Base-by-base conservation (phyloP, 2,113 vertebrate species). In the Onychorhynchus coronatus region DNA sequence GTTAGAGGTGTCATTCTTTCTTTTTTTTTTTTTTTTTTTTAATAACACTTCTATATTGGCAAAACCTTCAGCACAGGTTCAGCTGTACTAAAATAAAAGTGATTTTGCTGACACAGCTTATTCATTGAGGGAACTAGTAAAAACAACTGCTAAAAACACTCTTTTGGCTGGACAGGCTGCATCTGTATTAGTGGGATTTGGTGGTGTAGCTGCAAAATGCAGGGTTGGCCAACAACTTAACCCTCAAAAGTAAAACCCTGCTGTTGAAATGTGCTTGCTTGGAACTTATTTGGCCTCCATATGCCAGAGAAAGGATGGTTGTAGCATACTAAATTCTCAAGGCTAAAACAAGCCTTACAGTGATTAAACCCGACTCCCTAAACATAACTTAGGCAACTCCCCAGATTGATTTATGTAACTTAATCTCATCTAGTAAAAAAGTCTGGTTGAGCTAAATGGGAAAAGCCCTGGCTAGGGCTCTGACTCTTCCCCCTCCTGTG, bases 101-200 rank as follows among this genome's bases (percentile, higher is more conserved):
- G 12, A 78, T 78, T 91, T 87, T 96, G 81, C 89, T 94, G 93
- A 82, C 79, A 19, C 58, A 89, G 87, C 77, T 79, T 47, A 37
- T 95, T 95, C 95, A 88, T 90, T 93, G 53, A 81, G 68, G 63
- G 55, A 88, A 49, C 71, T 44, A 39, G 65, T 72, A 31, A 93
- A 94, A 94, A 35, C 49, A 47, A 39, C 72, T 63, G 88, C 63
- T 80, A 31, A 85, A 95, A 74, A 23, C 79, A 33, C 17, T 33
- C 35, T 44, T 61, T 55, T 88, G 85, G 82, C 95, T 80, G 72
- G 27, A 53, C 65, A 67, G 47, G 46, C 71, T 89, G 66, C 44
- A 13, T 85, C 71, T 83, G 55, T 66, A 6, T 73, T 42, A 66
- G 71, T 53, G 31, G 67, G 39, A 15, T 88, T 94, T 78, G 56